Base-by-base conservation (phyloP, 2,113 vertebrate species). In the Antigone vipio region DNA sequence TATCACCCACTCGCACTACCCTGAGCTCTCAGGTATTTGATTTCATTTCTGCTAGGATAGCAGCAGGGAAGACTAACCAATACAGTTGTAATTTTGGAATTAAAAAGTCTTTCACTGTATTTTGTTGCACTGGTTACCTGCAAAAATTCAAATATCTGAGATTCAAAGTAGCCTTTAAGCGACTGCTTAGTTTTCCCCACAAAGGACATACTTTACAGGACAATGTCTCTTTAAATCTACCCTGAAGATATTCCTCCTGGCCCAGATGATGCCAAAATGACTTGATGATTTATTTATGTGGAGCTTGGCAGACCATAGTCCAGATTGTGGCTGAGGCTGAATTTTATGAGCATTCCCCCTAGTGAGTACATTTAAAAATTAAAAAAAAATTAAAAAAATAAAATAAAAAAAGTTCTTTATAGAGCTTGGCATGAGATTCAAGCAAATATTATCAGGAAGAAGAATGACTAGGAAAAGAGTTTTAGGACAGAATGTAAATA, bases 201-300 rank as follows among this genome's bases (percentile, higher is more conserved):
- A 68, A 93, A 93, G 82, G 76, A 76, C 42, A 32, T 24, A 79
- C 80, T 96, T 97, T 93, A 90, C 50, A 90, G 95, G 97, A 86
- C 74, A 45, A 42, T 98, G 85, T 97, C 96, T 96, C 98, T 98
- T 98, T 98, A 98, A 98, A 98, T 98, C 96, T 95, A 96, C 62
- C 67, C 89, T 0, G 23, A 97, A 97, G 92, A 93, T 98, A 97
- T 97, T 97, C 97, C 97, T 98, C 84, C 96, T 95, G 97, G 98
- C 90, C 96, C 96, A 96, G 93, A 98, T 96, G 96, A 97, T 98
- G 98, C 97, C 97, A 98, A 97, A 98, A 98, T 97, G 97, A 98
- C 98, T 98, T 85, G 93, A 97, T 98, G 98, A 98, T 98, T 98
- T 98, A 98, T 98, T 97, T 98, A 97, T 96, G 96, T 93, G 88